Evolutionary conservation across 1,140 invertebrate genomes (phyloP), one percentile per base, ranked within the genome.

Genomic region (Adelges cooleyi): DNA sequence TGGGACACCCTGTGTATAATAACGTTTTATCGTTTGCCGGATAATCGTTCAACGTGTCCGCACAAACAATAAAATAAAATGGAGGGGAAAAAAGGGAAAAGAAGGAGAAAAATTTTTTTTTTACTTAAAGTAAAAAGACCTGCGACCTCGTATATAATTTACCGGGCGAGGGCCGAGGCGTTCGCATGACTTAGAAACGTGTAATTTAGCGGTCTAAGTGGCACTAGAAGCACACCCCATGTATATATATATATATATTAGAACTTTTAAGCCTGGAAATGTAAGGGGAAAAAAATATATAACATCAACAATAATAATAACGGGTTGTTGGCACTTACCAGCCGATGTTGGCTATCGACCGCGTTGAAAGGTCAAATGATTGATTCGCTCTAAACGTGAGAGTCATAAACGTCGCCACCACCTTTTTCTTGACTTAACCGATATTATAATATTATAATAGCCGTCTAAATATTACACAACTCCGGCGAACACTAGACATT

Each of bases 121-220:
- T 33, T 11, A 33, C 29, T 33, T 33, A 11, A 11, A 5, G 29
- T 33, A 6, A 5, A 6, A 33, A 33, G 11, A 33, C 29, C 11
- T 6, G 29, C 11, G 11, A 33, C 29, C 29, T 11, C n/a, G 48
- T 9, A 38, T 44, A n/a, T 25, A 56, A 56, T 25, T n/a, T n/a
- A 59, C 25, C 20, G 13, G n/a, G n/a, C 40, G 29, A 33, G 8
- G 8, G 40, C 22, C 11, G 38, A n/a, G 20, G 53, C 27, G 54
- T 59, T 59, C 54, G 54, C 54, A 59, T 59, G 54, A 59, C 54
- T 59, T 46, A 22, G 40, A 59, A 59, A 59, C 54, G 54, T 59
- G 54, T 59, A 59, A 59, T 59, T 59, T 59, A 59, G 54, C 20
- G 22, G 53, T 2, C 22, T 22, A 59, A 59, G 54, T 59, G 38